These are phyloP conservation scores for Perodicticus potto DNA, from an alignment of 2,797 vertebrate genomes.

Conservation along the genomic window DNA sequence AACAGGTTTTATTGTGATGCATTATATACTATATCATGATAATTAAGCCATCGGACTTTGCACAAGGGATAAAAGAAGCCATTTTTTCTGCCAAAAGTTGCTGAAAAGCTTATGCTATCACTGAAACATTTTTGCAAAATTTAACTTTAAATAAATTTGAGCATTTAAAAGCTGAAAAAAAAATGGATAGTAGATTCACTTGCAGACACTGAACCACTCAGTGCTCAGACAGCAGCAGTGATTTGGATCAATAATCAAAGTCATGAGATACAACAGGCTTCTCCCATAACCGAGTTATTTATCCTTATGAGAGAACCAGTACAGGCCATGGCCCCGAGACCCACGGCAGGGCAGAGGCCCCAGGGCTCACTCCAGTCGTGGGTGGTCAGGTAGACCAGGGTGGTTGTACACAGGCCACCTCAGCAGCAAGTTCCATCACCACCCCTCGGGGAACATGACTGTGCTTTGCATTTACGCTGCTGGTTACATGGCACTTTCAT, in stretches of 20 bases:
- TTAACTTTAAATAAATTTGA: slow-evolving; percentile 20
- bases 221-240: not conserved
- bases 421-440: not conserved
- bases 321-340: not conserved
- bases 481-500: not conserved
- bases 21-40: not conserved
- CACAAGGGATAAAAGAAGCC: not conserved
- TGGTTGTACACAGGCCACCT: not conserved
- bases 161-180: not conserved
- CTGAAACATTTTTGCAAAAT: not conserved
- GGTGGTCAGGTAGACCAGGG: not conserved
- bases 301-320: not conserved
- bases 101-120: not conserved
- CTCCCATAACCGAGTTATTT: not conserved
- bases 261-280: not conserved
- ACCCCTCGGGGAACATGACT: not conserved
- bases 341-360: not conserved
- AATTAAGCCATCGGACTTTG: slow-evolving; percentile 39
- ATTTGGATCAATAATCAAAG: not conserved
- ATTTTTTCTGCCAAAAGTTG: slow-evolving; percentile 15
- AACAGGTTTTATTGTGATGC: slow-evolving; percentile 21
- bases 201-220: not conserved
- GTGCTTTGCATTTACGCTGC: not conserved
- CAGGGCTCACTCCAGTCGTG: not conserved
- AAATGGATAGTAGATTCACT: not conserved